These are phyloP conservation scores for Actias luna DNA, from an alignment of 2,888 invertebrate genomes.

Conservation along the genomic window DNA sequence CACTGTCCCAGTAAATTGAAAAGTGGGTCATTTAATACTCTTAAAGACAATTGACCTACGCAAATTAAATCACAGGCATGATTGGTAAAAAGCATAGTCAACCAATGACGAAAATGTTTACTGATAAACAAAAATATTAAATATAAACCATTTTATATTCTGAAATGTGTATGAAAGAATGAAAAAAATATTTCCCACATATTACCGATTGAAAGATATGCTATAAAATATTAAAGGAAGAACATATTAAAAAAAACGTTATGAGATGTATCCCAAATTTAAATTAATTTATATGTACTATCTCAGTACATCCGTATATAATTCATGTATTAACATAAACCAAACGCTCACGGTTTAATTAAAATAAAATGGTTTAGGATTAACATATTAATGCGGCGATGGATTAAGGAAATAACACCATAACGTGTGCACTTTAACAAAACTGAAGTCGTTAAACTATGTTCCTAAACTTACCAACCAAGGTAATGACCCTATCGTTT, in stretches of 20 bases:
- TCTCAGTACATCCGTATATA: neutral
- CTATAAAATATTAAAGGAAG: neutral
- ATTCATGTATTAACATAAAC: conserved; percentile 11
- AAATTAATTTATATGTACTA: conserved; percentile 6
- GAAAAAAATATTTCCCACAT: neutral
- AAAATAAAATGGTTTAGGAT: neutral
- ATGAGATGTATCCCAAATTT: neutral
- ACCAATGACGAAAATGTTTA: too few relatives aligned
- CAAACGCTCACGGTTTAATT: conserved; percentile 8
- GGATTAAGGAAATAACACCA: conserved; percentile 17
- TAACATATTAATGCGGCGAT: conserved; percentile 15
- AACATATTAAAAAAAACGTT: neutral
- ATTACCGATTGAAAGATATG: too few relatives aligned
- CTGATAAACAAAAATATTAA: too few relatives aligned
- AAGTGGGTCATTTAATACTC: too few relatives aligned
- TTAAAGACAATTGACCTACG: too few relatives aligned
- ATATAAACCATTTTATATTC: too few relatives aligned
- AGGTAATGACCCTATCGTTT: conserved; percentile 16
- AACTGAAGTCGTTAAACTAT: conserved; percentile 15
- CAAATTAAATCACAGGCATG: too few relatives aligned
- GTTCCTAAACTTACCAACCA: conserved; percentile 15
- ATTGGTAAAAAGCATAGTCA: too few relatives aligned
- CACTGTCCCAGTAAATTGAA: too few relatives aligned
- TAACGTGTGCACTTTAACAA: conserved; percentile 9
- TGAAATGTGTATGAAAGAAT: neutral